phyloP scores from a whole-genome alignment of 2,797 vertebrate species.

The Cryptoblepharus egeriae region DNA sequence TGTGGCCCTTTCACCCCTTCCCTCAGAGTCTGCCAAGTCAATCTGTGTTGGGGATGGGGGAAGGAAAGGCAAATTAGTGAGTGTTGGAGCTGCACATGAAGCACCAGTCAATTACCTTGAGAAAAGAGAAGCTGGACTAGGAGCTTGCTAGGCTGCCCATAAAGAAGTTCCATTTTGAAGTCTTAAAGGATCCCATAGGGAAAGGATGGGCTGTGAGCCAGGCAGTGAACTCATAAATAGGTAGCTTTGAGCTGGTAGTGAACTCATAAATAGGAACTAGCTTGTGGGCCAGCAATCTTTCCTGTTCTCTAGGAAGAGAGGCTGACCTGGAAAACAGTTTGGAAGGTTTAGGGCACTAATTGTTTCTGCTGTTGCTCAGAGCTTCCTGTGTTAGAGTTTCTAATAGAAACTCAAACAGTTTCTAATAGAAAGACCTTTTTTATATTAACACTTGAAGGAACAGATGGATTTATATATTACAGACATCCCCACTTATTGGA shows the following conservation, averaged over 20 bases:
- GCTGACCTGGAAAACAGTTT: conserved; percentile 42
- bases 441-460: conserved; percentile 64
- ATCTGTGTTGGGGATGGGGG: background rate
- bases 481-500: too few relatives aligned
- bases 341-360: conserved; percentile 39
- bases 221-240: background rate
- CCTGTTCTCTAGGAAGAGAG: accelerated
- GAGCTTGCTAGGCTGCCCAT: background rate
- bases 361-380: conserved; percentile 47
- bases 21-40: background rate
- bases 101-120: background rate
- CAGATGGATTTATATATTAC: conserved; percentile 56
- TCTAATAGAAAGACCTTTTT: conserved; percentile 36
- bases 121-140: background rate
- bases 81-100: background rate
- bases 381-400: conserved; percentile 28
- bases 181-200: conserved; percentile 61
- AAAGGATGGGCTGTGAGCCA: conserved; percentile 37
- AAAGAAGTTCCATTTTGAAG: conserved; percentile 44
- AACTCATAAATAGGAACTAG: conserved; percentile 52
- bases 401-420: conserved; percentile 42
- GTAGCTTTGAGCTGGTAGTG: conserved; percentile 53
- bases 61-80: background rate
- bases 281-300: conserved; percentile 27
- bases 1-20: background rate